These are phyloP conservation scores for Echinarachnius parma DNA, from an alignment of 53 echinoderm and acorn worm species.

Conservation along the genomic window DNA sequence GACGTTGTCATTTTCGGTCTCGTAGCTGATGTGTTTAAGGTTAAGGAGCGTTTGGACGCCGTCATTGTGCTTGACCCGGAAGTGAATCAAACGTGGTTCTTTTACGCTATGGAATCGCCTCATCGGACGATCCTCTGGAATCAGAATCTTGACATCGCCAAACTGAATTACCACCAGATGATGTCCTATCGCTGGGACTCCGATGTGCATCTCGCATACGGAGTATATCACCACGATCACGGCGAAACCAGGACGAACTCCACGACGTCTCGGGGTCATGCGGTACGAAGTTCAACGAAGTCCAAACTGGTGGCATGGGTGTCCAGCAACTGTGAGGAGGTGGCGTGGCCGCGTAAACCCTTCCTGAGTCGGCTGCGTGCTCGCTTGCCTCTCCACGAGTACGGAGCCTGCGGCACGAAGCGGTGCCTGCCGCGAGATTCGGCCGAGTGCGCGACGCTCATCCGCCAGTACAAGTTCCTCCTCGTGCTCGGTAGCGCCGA, in stretches of 20 bases:
- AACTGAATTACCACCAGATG: slow-evolving; percentile 79
- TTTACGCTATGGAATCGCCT: slow-evolving; percentile 60
- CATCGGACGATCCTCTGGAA: slow-evolving; percentile 58
- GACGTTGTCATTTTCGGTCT: slow-evolving; percentile 64
- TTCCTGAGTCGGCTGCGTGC: slow-evolving; percentile 61
- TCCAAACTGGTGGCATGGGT: slow-evolving; percentile 38
- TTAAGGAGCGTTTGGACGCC: too few relatives aligned
- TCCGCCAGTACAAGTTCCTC: slow-evolving; percentile 62
- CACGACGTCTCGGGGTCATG: neutral
- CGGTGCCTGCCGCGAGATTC: slow-evolving; percentile 65
- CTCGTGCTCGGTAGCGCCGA: slow-evolving; percentile 74
- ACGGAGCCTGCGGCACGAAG: slow-evolving; percentile 68
- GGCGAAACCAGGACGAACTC: neutral
- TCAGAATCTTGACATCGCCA: slow-evolving; percentile 41
- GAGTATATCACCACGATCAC: slow-evolving; percentile 3
- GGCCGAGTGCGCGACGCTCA: slow-evolving; percentile 48
- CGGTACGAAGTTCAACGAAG: slow-evolving; percentile 8
- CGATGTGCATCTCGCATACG: slow-evolving; percentile 66
- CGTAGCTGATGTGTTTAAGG: slow-evolving; percentile 56
- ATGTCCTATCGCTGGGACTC: slow-evolving; percentile 77
- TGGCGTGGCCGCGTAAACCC: slow-evolving; percentile 78
- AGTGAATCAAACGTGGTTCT: slow-evolving; percentile 56
- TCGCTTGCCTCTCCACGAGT: slow-evolving; percentile 60
- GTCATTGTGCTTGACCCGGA: slow-evolving; percentile 19
- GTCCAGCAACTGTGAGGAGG: slow-evolving; percentile 37